phyloP scores from a whole-genome alignment of 2,797 vertebrate species.

The Carapus acus region DNA sequence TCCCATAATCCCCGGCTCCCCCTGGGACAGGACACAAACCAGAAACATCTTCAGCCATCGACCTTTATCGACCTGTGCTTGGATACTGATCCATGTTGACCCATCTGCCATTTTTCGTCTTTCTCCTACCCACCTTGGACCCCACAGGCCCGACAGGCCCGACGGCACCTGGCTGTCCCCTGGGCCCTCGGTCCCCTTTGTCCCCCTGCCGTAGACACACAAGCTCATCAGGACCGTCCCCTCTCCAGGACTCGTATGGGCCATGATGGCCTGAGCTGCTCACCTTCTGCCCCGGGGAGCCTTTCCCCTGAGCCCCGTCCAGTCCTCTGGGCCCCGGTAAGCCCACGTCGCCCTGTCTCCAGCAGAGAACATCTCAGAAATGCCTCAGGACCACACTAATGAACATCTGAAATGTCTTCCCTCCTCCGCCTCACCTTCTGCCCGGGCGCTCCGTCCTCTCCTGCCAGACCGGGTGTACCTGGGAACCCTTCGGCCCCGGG shows the following conservation, averaged over 20 bases:
- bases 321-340: conserved; percentile 71
- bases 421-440: conserved; percentile 66
- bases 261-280: not conserved
- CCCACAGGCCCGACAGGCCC: conserved; percentile 73
- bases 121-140: conserved; percentile 79
- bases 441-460: conserved; percentile 70
- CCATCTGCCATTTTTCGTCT: no score
- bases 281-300: conserved; percentile 76
- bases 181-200: conserved; percentile 73
- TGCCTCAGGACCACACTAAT: not conserved
- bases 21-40: conserved; percentile 47
- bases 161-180: conserved; percentile 67
- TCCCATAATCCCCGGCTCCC: conserved; percentile 72
- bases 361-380: conserved; percentile 10
- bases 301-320: conserved; percentile 76
- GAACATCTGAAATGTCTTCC: not conserved
- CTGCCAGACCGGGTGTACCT: conserved; percentile 71
- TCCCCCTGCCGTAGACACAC: conserved; percentile 70
- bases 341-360: conserved; percentile 75
- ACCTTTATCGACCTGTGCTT: no score
- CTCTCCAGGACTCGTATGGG: no score
- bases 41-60: no score
- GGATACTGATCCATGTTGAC: no score
- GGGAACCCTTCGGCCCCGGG: conserved; percentile 64
- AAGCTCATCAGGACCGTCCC: not conserved